phyloP scores from a whole-genome alignment of 2,113 vertebrate species.

The Psilopogon haemacephalus region DNA sequence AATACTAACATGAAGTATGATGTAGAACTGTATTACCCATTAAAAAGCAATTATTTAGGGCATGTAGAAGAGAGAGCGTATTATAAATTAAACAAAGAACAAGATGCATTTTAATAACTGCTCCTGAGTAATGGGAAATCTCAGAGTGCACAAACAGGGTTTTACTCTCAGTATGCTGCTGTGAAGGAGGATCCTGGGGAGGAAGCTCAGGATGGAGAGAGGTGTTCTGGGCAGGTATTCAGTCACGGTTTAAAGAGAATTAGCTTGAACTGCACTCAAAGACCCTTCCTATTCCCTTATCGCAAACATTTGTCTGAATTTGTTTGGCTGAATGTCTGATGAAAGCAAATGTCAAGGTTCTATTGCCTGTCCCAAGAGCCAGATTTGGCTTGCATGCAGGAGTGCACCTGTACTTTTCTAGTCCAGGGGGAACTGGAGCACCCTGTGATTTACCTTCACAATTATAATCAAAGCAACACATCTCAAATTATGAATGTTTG shows the following conservation, averaged over 20 bases:
- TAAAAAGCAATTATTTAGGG: conserved; percentile 20
- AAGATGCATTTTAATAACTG: neutral
- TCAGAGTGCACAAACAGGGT: rapidly evolving
- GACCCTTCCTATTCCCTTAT: neutral
- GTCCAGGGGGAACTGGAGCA: neutral
- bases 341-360: neutral
- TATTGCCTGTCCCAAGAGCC: neutral
- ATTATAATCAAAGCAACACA: conserved; percentile 21
- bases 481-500: conserved; percentile 4
- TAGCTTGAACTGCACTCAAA: neutral
- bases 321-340: neutral
- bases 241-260: neutral
- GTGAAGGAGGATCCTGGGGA: neutral
- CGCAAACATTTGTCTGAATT: neutral
- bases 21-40: neutral
- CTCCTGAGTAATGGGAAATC: neutral
- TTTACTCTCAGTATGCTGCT: neutral
- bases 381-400: neutral
- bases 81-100: conserved; percentile 29
- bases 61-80: neutral
- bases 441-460: conserved; percentile 22
- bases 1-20: neutral
- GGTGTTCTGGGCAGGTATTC: neutral
- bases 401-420: neutral
- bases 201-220: neutral